These are phyloP conservation scores for Brachirus orientalis DNA, from an alignment of 2,113 vertebrate genomes.

Conservation along the genomic window DNA sequence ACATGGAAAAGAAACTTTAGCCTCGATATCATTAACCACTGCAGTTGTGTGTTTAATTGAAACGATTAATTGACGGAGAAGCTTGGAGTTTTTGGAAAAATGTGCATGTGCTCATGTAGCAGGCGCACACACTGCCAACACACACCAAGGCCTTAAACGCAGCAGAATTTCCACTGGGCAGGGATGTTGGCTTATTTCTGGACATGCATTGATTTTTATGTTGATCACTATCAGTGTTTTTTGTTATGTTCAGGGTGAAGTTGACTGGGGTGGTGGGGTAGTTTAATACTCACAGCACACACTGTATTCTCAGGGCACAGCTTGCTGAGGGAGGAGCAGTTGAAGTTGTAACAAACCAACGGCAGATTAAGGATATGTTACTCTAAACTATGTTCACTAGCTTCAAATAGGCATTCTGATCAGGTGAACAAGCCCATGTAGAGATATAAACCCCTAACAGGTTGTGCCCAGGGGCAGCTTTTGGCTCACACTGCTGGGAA, in stretches of 20 bases:
- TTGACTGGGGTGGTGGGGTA: slow-evolving; percentile 61
- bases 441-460: slow-evolving; percentile 28
- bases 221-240: slow-evolving; percentile 56
- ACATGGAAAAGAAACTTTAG: slow-evolving; percentile 30
- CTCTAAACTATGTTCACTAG: slow-evolving; percentile 6
- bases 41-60: slow-evolving; percentile 45
- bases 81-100: slow-evolving; percentile 5
- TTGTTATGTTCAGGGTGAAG: slow-evolving; percentile 60
- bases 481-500: slow-evolving; percentile 82
- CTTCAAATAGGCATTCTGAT: neutral
- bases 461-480: slow-evolving; percentile 70
- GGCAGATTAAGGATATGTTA: slow-evolving; percentile 27
- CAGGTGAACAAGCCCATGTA: neutral
- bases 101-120: slow-evolving; percentile 26
- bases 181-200: slow-evolving; percentile 39
- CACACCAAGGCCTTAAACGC: slow-evolving; percentile 73
- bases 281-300: slow-evolving; percentile 63
- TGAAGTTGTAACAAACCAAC: slow-evolving; percentile 38
- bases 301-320: slow-evolving; percentile 78
- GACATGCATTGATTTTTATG: slow-evolving; percentile 48
- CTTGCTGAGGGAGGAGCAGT: slow-evolving; percentile 23
- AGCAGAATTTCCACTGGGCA: slow-evolving; percentile 43
- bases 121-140: slow-evolving; percentile 38
- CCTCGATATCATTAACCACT: slow-evolving; percentile 44
- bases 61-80: slow-evolving; percentile 16